Evolutionary conservation across 2,797 vertebrate species (phyloP).

Genomic region (Gymnothorax reevesii): DNA sequence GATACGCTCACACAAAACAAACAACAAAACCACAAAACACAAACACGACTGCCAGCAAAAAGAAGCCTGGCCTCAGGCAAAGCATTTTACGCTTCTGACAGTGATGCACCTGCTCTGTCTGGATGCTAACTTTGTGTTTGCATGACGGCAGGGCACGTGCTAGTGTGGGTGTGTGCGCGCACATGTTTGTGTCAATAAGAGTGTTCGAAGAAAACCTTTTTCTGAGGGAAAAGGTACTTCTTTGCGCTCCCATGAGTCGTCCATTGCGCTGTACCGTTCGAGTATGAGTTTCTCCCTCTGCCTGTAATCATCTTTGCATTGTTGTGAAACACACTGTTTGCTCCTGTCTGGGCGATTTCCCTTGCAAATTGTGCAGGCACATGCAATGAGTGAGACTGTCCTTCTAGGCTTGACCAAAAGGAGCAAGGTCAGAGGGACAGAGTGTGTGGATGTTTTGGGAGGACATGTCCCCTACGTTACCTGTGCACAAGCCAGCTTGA

Average conservation of each 20-base stretch:
- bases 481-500: slow-evolving; percentile 88
- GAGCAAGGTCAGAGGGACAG: not conserved
- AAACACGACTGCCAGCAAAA: not conserved
- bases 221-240: not conserved
- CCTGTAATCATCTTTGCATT: slow-evolving; percentile 10
- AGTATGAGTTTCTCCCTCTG: not conserved
- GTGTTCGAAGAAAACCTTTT: not conserved
- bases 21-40: not conserved
- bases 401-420: not conserved
- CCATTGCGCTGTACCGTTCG: not conserved
- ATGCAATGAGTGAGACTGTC: not conserved
- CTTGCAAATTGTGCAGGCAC: slow-evolving; percentile 51
- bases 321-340: slow-evolving; percentile 28
- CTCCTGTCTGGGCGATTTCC: slow-evolving; percentile 47
- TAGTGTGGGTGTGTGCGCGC: not conserved
- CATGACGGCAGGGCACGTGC: not conserved
- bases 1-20: not conserved
- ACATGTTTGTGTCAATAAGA: not conserved
- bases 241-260: not conserved
- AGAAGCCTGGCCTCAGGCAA: not conserved
- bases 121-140: not conserved
- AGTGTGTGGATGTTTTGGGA: not conserved
- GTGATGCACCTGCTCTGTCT: not conserved
- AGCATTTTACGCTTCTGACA: not conserved
- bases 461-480: slow-evolving; percentile 59